Base-by-base conservation (phyloP, 2,113 vertebrate species). In the Callionymus lyra region DNA sequence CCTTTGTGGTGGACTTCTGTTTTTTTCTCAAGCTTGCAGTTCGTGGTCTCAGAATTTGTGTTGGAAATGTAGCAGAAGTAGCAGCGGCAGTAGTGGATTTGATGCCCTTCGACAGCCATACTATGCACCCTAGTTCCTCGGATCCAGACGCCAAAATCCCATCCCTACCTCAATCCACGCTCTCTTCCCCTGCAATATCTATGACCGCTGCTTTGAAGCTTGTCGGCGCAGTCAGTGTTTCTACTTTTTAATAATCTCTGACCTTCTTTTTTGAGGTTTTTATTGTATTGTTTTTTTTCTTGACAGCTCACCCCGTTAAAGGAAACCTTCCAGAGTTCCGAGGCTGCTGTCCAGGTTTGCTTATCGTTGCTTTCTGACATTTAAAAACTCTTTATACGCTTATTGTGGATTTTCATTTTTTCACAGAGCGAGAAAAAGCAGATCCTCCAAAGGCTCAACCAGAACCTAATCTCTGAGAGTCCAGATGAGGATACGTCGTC, bases 131-230 rank as follows among this genome's bases (percentile, higher is more conserved):
- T 75, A 65, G 40, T 63, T 74, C 8, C 81, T 75, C 43, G 88
- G 89, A 38, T 27, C 12, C 40, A 38, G 74, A 74, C 56, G 59
- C 82, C 51, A 86, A 82, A 71, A 64, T 80, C 16, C 76, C 68
- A 0, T 74, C 68, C 10, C 83, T 65, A 0, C 48, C 80, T 53
- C 47, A 65, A 44, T n/a, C 74, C 44, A 85, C 80, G 60, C 57
- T 80, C 43, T 36, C 57, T 52, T 63, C 57, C 47, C 84, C 86
- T 10, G 79, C 80, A 40, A 91, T 98, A 73, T 96, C 94, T 56
- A 90, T 98, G 85, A 93, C 94, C 12, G 90, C 88, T 41, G 95
- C 94, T 41, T 81, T 98, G 77, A 93, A 91, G 81, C 90, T 94
- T 54, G 91, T 98, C 34, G 89, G 91, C 48, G 84, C 84, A 65